Percentiles rank a stretch among this genome's conserved stretches.
phyloP scores from a whole-genome alignment of 2,888 invertebrate species.

The Congeria kusceri region DNA sequence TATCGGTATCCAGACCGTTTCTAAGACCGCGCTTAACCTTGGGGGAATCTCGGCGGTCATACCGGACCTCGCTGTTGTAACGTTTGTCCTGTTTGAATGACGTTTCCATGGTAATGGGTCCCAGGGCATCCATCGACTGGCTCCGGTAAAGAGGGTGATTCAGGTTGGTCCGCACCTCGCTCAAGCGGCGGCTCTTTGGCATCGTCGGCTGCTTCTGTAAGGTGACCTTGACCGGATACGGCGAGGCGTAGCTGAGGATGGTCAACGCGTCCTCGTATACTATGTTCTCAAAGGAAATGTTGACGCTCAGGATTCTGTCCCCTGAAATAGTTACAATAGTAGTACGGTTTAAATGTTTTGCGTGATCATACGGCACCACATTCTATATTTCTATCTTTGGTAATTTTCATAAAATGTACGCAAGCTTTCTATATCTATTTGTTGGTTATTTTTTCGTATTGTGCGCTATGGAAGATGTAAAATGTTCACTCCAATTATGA shows the following conservation, averaged over 20 bases:
- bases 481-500: too few relatives aligned
- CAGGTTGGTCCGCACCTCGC: conserved; percentile 86
- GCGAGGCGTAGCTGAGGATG: conserved; percentile 95
- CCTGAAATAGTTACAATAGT: conserved; percentile 87
- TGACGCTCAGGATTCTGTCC: conserved; percentile 94
- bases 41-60: conserved; percentile 41
- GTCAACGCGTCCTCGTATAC: conserved; percentile 96
- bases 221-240: conserved; percentile 91
- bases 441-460: too few relatives aligned
- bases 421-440: too few relatives aligned
- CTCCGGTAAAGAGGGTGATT: conserved; percentile 92
- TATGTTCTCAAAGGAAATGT: conserved; percentile 94
- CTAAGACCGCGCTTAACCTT: conserved; percentile 17
- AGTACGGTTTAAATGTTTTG: too few relatives aligned
- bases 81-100: conserved; percentile 67
- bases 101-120: conserved; percentile 86
- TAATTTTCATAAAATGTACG: too few relatives aligned
- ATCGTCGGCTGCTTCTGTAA: conserved; percentile 88
- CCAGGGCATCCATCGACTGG: conserved; percentile 92
- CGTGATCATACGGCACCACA: too few relatives aligned
- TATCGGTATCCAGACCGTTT: conserved; percentile 28
- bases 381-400: too few relatives aligned
- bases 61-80: conserved; percentile 74
- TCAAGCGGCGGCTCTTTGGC: conserved; percentile 62
- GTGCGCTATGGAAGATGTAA: too few relatives aligned